A percentile compares a stretch with the other conserved stretches of the same genome.
These are phyloP conservation scores for Diprion similis DNA, from an alignment of 1,140 invertebrate species.

Conservation along the genomic window DNA sequence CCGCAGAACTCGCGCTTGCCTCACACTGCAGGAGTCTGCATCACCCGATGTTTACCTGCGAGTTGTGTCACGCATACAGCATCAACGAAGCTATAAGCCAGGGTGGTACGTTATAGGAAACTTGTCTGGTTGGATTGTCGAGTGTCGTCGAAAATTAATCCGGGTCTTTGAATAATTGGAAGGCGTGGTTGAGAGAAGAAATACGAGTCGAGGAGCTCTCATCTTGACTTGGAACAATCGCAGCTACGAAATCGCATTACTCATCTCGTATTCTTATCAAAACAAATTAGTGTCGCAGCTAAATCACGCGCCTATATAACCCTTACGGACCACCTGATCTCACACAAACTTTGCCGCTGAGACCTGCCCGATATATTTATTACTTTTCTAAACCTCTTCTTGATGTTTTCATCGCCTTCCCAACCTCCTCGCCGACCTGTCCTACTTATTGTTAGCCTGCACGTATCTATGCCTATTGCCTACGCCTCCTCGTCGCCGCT, in stretches of 20 bases:
- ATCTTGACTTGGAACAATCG: background rate
- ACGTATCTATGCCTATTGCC: no score
- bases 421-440: no score
- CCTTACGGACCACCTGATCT: no score
- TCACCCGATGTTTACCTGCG: background rate
- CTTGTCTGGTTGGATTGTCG: background rate
- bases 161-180: background rate
- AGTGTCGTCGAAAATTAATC: background rate
- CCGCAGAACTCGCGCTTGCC: background rate
- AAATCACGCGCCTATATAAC: background rate
- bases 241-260: background rate
- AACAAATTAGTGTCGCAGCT: background rate
- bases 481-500: no score
- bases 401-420: no score
- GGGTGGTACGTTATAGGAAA: background rate
- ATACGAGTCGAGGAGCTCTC: background rate
- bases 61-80: background rate
- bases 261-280: background rate
- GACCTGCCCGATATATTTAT: no score
- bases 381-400: no score
- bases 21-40: background rate
- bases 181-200: no score
- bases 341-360: no score
- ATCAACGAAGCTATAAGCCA: background rate
- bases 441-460: no score